A percentile compares a stretch with the other conserved stretches of the same genome.
Evolutionary conservation across 2,888 invertebrate species (phyloP).

Genomic region (Drosophila cognata): DNA sequence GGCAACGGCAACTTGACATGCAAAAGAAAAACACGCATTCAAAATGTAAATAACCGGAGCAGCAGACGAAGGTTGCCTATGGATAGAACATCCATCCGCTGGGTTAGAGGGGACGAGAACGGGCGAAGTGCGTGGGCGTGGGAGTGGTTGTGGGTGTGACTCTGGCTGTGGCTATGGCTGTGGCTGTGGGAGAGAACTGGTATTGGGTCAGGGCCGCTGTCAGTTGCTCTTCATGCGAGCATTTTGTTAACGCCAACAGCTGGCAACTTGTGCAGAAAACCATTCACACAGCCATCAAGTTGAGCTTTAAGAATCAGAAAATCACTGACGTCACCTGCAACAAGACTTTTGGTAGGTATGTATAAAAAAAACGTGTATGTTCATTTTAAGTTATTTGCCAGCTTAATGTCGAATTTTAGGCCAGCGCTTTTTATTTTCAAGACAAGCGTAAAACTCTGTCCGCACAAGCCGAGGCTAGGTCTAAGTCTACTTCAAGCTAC

Average conservation of each 20-base stretch:
- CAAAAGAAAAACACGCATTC: conserved; percentile 64
- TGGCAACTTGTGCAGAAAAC: conserved; percentile 2
- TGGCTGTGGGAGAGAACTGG: not conserved
- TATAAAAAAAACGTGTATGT: not conserved
- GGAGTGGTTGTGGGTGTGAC: conserved; percentile 10
- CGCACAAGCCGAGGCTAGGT: not conserved
- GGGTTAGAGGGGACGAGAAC: not conserved
- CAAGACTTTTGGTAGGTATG: not conserved
- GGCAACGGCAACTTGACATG: conserved; percentile 44
- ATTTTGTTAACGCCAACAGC: conserved; percentile 5
- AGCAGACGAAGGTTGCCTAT: conserved; percentile 21
- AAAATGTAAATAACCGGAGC: conserved; percentile 52
- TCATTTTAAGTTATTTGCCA: not conserved
- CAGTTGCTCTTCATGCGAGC: conserved; percentile 38
- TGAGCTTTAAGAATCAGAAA: not conserved
- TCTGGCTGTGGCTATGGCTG: not conserved
- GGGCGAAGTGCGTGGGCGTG: not conserved
- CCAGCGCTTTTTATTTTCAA: not conserved
- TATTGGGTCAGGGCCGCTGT: conserved; percentile 38
- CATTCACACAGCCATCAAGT: not conserved
- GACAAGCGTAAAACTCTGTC: not conserved
- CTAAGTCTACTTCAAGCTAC: not conserved
- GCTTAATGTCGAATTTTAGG: not conserved
- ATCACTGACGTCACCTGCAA: not conserved
- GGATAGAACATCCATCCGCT: not conserved